Evolutionary conservation across 2,888 invertebrate species (phyloP).

Genomic region (Idaea biselata): DNA sequence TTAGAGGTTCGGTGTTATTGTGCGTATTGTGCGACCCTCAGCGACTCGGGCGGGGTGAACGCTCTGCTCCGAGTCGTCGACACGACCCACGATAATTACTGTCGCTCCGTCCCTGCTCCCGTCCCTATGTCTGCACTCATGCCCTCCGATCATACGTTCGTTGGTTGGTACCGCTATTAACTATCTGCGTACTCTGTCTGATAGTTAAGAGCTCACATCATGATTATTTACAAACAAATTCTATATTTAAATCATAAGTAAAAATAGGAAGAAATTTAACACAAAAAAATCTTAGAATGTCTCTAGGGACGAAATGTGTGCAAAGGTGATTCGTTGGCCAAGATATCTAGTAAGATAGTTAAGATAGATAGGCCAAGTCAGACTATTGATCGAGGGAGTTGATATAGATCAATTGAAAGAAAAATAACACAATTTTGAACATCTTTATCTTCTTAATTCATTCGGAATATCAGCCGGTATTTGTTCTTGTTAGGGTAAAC

Average conservation of each 20-base stretch:
- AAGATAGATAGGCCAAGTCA: too few species aligned
- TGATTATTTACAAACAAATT: slow-evolving; percentile 29
- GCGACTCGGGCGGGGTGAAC: slow-evolving; percentile 67
- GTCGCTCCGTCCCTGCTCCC: slow-evolving; percentile 64
- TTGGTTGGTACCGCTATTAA: slow-evolving; percentile 26
- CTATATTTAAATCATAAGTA: too few species aligned
- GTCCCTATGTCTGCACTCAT: slow-evolving; percentile 51
- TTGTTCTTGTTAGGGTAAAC: background rate
- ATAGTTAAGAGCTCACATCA: too few species aligned
- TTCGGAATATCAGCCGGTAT: too few species aligned
- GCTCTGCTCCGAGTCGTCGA: slow-evolving; percentile 75
- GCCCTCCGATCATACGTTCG: slow-evolving; percentile 44
- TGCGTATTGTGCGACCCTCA: slow-evolving; percentile 68
- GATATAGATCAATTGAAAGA: too few species aligned
- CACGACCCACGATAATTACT: slow-evolving; percentile 75
- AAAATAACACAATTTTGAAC: too few species aligned
- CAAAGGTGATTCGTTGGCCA: too few species aligned
- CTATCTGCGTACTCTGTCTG: slow-evolving; percentile 21
- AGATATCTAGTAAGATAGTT: too few species aligned
- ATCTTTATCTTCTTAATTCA: too few species aligned
- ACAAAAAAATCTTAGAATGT: slow-evolving; percentile 10
- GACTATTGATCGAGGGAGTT: too few species aligned
- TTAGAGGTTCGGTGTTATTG: slow-evolving; percentile 59
- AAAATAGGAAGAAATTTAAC: slow-evolving; percentile 35
- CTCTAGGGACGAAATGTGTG: too few species aligned